Evolutionary conservation across 2,797 vertebrate species (phyloP), one percentile per base, ranked within the genome.

Genomic region (Hirundo rustica): DNA sequence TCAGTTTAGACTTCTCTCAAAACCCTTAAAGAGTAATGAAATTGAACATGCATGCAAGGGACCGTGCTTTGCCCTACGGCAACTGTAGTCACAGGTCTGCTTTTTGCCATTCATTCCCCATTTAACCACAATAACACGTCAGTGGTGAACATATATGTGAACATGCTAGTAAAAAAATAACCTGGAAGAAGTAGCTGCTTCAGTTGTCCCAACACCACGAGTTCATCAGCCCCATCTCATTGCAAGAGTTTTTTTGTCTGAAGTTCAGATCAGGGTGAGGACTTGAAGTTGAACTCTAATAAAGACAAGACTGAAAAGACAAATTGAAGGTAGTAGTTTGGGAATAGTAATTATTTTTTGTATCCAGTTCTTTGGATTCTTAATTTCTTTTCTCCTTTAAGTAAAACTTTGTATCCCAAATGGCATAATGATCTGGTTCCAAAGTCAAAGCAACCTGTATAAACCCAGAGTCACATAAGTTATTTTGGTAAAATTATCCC

Each of bases 11-110:
- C 58, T 75, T 93, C 91, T 75, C 94, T 95, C 89, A 88, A 78
- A 50, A 45, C 23, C 48, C 72, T 97, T 96, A 94, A 97, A 96
- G 91, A 96, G 71, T 96, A 96, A 96, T 97, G 94, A 97, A 97
- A 94, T 75, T 93, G 90, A 97, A 96, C 85, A 82, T 72, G 50
- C 71, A 66, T 92, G 47, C 75, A 85, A 74, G 79, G 64, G 85
- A 95, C 50, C 13, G 16, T 84, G 91, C 58, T 95, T 95, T 97
- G 85, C 94, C 96, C 94, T 96, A 72, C 38, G 80, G 94, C 88
- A 92, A 82, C 78, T 19, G 0, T 26, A 72, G 92, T 89, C 55
- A 23, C 54, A 77, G 78, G 62, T 91, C 93, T 96, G 77, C 62
- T 89, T 82, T 66, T 94, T 81, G 47, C 60, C 83, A 64, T 96